These are phyloP conservation scores for Acanthosoma haemorrhoidale DNA, from an alignment of 2,888 invertebrate species.

Conservation along the genomic window DNA sequence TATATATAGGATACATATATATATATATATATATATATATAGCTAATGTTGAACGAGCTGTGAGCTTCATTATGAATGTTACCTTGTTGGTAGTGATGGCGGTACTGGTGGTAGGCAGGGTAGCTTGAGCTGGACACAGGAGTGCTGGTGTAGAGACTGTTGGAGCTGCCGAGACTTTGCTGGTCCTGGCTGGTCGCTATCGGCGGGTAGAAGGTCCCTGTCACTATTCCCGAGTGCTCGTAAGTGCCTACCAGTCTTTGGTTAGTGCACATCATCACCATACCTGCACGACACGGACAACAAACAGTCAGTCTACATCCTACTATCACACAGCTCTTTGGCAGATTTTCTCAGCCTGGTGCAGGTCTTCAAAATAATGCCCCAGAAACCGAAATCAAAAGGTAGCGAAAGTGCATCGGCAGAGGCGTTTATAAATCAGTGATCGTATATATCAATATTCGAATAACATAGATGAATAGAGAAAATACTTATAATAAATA, in stretches of 20 bases:
- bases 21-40: too few species aligned
- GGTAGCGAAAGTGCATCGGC: too few species aligned
- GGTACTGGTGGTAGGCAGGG: conserved; percentile 1
- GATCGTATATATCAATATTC: too few species aligned
- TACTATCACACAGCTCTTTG: not conserved
- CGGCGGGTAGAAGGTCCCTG: conserved; percentile 80
- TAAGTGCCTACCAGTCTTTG: conserved; percentile 64
- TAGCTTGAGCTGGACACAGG: conserved; percentile 27
- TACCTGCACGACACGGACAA: conserved; percentile 53
- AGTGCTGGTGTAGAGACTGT: conserved; percentile 28
- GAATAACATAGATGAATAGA: too few species aligned
- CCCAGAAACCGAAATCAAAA: not conserved
- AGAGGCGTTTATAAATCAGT: too few species aligned
- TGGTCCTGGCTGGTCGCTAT: conserved; percentile 78
- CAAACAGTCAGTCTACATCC: not conserved
- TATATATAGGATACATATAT: too few species aligned
- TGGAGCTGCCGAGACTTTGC: conserved; percentile 52
- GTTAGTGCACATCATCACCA: conserved; percentile 77
- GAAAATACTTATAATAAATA: too few species aligned
- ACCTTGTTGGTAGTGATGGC: not conserved
- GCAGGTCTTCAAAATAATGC: too few species aligned
- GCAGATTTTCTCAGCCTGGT: too few species aligned
- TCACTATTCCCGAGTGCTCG: conserved; percentile 44
- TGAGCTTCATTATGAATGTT: too few species aligned
- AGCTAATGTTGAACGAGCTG: too few species aligned